Base-by-base conservation (phyloP, 2,888 invertebrate species). In the Gastrophysa polygoni region DNA sequence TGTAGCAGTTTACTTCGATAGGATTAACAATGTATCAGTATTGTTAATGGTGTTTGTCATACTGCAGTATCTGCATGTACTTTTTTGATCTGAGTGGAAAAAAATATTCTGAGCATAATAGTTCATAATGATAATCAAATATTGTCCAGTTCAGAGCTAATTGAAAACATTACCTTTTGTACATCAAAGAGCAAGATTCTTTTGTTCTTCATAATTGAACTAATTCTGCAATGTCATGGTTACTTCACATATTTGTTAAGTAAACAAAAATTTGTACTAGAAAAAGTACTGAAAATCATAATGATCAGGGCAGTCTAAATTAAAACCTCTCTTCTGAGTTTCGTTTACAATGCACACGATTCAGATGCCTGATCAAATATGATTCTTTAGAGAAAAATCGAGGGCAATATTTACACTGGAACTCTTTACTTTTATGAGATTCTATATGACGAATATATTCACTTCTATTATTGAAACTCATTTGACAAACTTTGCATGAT, bases 361-460 rank as follows among this genome's bases (percentile, higher is more conserved):
- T 90, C 82, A 89, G 89, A 80, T 92, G 91, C 73, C 91, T 84
- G 78, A 91, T 91, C 67, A 92, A 85, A 82, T 91, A 91, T 78
- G 90, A 90, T 82, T 91, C 90, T 72, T 90, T 85, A 64, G 89
- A 89, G 78, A 92, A 92, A 52, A 88, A 88, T 62, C 89, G 87
- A 1, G 90, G 89, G 77, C 92, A 91, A 29, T 90, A 86, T 75
- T 87, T 87, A 80, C 91, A 91, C 81, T 90, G 89, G 82, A 88
- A 91, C 77, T 88, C 88, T 62, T 88, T 87, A 63, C 86, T 87
- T 64, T 88, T 85, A 82, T 91, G 91, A 66, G 89, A 88, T 82
- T 90, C 88, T 80, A 91, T 88, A 82, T 92, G 91, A 66, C 89
- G 84, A 67, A 90, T 88, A 81, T 91, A 91, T 82, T 90, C 89